Evolutionary conservation across 2,797 vertebrate species (phyloP).

Genomic region (Takifugu rubripes): DNA sequence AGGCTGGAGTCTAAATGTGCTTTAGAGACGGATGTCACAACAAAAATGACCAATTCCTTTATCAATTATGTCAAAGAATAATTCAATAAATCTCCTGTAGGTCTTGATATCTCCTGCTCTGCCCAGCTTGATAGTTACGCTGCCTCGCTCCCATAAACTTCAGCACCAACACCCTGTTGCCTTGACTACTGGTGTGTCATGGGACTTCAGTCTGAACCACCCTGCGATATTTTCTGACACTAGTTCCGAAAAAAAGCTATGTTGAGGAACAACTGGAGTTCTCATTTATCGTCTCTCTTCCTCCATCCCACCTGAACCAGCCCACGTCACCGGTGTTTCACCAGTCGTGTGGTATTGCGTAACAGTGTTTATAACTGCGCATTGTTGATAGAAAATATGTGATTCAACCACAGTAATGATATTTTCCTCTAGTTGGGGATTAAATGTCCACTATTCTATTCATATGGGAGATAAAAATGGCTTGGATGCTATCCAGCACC

Average conservation of each 20-base stretch:
- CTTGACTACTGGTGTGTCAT: conserved; percentile 71
- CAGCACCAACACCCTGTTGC: conserved; percentile 59
- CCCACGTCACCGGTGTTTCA: conserved; percentile 4
- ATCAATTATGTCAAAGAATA: too few species aligned
- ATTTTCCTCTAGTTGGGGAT: too few species aligned
- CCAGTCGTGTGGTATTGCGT: too few species aligned
- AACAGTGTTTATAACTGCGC: too few species aligned
- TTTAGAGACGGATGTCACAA: too few species aligned
- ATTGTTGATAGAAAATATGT: too few species aligned
- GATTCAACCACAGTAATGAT: too few species aligned
- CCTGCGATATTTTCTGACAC: conserved; percentile 57
- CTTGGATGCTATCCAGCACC: too few species aligned
- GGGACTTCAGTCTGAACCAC: conserved; percentile 57
- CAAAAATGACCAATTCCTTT: too few species aligned
- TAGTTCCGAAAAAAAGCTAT: conserved; percentile 44
- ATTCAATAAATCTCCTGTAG: conserved; percentile 2
- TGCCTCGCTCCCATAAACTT: conserved; percentile 45
- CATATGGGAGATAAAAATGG: too few species aligned
- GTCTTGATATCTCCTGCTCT: conserved; percentile 36
- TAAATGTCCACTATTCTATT: too few species aligned
- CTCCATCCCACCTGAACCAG: conserved; percentile 35
- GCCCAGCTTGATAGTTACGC: conserved; percentile 44
- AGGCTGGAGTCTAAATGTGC: too few species aligned
- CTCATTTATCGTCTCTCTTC: conserved; percentile 28
- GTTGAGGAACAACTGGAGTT: conserved; percentile 32